A percentile compares a stretch with the other conserved stretches of the same genome.
phyloP scores from a whole-genome alignment of 2,797 vertebrate species.

The Pachyuromys duprasi region DNA sequence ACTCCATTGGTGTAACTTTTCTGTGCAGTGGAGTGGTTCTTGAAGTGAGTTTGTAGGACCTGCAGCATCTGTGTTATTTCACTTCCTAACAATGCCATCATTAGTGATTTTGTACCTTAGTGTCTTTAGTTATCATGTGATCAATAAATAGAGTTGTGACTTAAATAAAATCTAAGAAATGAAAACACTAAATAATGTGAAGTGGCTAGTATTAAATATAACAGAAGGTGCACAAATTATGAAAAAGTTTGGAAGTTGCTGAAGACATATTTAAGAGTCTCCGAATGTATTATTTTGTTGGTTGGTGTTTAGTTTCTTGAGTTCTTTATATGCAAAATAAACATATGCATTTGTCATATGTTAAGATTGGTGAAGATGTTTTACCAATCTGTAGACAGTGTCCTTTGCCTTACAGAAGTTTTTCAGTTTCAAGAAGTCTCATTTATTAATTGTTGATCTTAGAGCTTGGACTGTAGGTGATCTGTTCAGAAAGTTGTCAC shows the following conservation, averaged over 20 bases:
- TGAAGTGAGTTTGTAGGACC: not conserved
- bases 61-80: not conserved
- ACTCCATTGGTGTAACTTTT: not conserved
- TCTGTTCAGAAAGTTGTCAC: too few relatives aligned
- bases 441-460: too few relatives aligned
- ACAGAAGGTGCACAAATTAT: not conserved
- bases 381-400: too few relatives aligned
- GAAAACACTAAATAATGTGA: not conserved
- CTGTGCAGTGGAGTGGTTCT: not conserved
- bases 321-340: too few relatives aligned
- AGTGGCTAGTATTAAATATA: not conserved
- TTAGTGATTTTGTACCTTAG: not conserved
- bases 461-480: too few relatives aligned
- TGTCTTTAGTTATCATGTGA: not conserved
- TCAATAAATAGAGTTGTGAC: not conserved
- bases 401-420: too few relatives aligned
- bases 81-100: not conserved
- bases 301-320: too few relatives aligned
- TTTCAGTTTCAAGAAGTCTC: too few relatives aligned
- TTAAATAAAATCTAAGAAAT: not conserved
- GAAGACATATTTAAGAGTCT: not conserved
- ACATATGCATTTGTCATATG: too few relatives aligned
- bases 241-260: not conserved
- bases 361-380: too few relatives aligned
- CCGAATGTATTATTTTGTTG: not conserved